These are phyloP conservation scores for Pholis gunnellus DNA, from an alignment of 2,113 vertebrate genomes.

Conservation along the genomic window DNA sequence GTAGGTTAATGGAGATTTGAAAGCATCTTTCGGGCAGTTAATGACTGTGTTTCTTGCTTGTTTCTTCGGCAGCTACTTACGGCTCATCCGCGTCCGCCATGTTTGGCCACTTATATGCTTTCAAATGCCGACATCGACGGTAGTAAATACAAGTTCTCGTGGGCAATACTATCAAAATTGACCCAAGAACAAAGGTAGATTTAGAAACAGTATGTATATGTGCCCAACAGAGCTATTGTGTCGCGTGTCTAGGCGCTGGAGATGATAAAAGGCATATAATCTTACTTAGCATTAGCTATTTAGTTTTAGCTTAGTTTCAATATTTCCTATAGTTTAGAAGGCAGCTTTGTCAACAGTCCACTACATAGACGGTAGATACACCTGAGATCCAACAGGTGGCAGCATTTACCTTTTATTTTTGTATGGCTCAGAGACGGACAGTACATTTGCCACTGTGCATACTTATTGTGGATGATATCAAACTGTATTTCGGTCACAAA, in stretches of 20 bases:
- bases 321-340: not conserved
- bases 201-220: fast-evolving
- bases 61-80: conserved; percentile 87
- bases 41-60: conserved; percentile 55
- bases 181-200: fast-evolving
- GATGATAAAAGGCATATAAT: not conserved
- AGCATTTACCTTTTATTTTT: conserved; percentile 18
- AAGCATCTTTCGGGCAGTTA: conserved; percentile 67
- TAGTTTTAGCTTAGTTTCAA: not conserved
- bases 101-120: conserved; percentile 54
- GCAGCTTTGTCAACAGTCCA: conserved; percentile 57
- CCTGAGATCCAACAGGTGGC: conserved; percentile 48
- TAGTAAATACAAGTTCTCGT: not conserved
- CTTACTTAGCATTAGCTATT: not conserved
- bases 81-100: conserved; percentile 94
- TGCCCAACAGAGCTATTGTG: fast-evolving
- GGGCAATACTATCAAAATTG: fast-evolving
- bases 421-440: too few relatives aligned
- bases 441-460: not conserved
- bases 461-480: not conserved
- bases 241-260: fast-evolving
- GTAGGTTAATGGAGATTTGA: conserved; percentile 63
- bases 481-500: not conserved
- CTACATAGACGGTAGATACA: conserved; percentile 7
- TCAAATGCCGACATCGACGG: conserved; percentile 7